A percentile compares a stretch with the other conserved stretches of the same genome.
Evolutionary conservation across 2,888 invertebrate genomes (phyloP).

Genomic region (Andricus quercusramuli): DNA sequence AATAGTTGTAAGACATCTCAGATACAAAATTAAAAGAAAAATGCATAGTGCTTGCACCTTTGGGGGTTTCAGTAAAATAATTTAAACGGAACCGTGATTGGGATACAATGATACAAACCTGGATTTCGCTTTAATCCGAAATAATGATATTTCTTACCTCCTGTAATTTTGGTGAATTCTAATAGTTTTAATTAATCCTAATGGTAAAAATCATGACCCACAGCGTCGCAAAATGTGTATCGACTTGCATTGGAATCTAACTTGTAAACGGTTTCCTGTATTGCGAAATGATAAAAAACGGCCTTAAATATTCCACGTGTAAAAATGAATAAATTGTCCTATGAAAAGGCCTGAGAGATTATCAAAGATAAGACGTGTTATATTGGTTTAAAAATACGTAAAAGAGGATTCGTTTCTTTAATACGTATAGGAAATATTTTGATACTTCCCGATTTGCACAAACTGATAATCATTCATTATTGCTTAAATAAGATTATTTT

Average conservation of each 20-base stretch:
- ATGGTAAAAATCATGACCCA: not conserved
- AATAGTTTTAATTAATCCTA: not conserved
- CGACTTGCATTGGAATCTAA: conserved; percentile 62
- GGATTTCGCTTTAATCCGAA: not conserved
- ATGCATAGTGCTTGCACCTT: too few species aligned
- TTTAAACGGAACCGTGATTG: too few species aligned
- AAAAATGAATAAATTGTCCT: conserved; percentile 64
- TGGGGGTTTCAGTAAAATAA: too few species aligned
- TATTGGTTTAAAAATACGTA: conserved; percentile 54
- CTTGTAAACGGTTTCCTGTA: conserved; percentile 68
- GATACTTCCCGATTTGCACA: conserved; percentile 76
- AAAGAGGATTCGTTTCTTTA: conserved; percentile 55
- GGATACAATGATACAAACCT: not conserved
- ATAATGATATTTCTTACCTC: not conserved
- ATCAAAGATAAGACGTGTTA: conserved; percentile 53
- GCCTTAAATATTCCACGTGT: conserved; percentile 69
- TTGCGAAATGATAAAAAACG: conserved; percentile 67
- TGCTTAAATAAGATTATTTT: conserved; percentile 73
- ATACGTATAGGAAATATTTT: conserved; percentile 75
- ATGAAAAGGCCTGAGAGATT: conserved; percentile 58
- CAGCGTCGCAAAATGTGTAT: not conserved
- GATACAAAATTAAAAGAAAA: too few species aligned
- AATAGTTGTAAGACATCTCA: too few species aligned
- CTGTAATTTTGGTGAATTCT: not conserved
- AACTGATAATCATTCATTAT: conserved; percentile 69